Conservation (phyloP, 2,888 invertebrate species). For the Lamellibrachia satsuma region DNA sequence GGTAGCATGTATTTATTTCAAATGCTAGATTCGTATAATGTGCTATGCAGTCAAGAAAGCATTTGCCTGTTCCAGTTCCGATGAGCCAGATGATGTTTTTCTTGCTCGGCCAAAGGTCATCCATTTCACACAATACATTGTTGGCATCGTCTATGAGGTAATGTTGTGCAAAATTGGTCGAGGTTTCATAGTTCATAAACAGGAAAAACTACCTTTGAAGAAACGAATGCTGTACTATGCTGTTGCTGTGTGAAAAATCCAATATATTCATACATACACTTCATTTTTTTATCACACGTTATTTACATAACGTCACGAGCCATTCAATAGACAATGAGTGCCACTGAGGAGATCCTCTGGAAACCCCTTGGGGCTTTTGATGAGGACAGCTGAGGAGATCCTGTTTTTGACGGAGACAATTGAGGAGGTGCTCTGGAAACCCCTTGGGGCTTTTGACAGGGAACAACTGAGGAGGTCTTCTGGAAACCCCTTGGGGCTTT, state of each 20-base stretch:
- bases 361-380: too few species aligned
- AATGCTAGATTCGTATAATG: background rate
- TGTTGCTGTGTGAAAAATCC: background rate
- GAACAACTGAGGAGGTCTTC: too few species aligned
- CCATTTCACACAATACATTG: background rate
- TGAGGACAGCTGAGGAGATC: too few species aligned
- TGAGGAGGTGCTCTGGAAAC: too few species aligned
- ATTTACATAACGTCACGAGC: too few species aligned
- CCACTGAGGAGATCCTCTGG: too few species aligned
- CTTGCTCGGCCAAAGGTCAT: background rate
- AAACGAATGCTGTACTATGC: background rate
- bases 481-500: too few species aligned
- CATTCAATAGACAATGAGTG: too few species aligned
- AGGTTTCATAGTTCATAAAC: background rate
- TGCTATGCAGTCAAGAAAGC: background rate
- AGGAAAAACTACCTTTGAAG: background rate
- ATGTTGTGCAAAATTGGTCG: background rate
- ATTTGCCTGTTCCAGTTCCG: background rate
- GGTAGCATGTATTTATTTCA: background rate
- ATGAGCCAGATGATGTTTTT: background rate
- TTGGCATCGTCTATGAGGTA: slow-evolving; percentile 17
- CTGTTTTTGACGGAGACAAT: too few species aligned
- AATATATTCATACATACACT: too few species aligned
- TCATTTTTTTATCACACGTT: too few species aligned
- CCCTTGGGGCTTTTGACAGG: too few species aligned